Percentiles rank a stretch among this genome's conserved stretches.
Conservation (phyloP, 2,113 vertebrate genomes). For the Passerina amoena region DNA sequence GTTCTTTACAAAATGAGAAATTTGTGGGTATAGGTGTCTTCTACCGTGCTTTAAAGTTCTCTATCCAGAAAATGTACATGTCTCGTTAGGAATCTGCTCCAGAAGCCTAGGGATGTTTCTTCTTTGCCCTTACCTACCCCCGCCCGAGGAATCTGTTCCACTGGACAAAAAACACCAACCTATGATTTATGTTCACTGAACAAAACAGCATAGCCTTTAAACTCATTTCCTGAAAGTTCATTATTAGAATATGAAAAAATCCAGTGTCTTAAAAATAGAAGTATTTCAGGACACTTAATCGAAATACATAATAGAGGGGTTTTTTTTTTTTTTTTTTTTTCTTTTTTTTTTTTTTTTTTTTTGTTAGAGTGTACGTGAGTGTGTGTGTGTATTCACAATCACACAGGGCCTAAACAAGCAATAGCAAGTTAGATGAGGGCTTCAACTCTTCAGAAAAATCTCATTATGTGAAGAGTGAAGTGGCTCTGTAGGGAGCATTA, state of each 20-base stretch:
- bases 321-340: too few relatives aligned
- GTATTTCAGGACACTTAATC: conserved; percentile 64
- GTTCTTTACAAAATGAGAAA: conserved; percentile 53
- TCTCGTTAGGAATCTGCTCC: conserved; percentile 42
- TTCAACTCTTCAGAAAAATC: conserved; percentile 89
- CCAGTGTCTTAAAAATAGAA: conserved; percentile 79
- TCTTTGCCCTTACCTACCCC: conserved; percentile 5
- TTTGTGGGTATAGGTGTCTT: conserved; percentile 31
- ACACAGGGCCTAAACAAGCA: conserved; percentile 81
- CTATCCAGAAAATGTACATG: conserved; percentile 55
- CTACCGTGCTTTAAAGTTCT: conserved; percentile 59
- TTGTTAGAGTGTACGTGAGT: neutral
- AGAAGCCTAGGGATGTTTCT: conserved; percentile 43
- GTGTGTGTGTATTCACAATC: conserved; percentile 50
- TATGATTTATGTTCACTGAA: conserved; percentile 63
- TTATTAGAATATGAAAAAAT: conserved; percentile 66
- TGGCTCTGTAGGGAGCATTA: conserved; percentile 90
- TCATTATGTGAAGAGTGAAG: conserved; percentile 89
- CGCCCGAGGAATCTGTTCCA: conserved; percentile 41
- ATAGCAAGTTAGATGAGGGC: conserved; percentile 88
- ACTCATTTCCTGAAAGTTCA: conserved; percentile 65
- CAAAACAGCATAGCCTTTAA: conserved; percentile 62
- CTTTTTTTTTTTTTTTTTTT: neutral
- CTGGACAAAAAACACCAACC: conserved; percentile 18
- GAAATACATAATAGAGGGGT: conserved; percentile 56